These are phyloP conservation scores for Cistogaster globosa DNA, from an alignment of 2,888 invertebrate species.

Conservation along the genomic window DNA sequence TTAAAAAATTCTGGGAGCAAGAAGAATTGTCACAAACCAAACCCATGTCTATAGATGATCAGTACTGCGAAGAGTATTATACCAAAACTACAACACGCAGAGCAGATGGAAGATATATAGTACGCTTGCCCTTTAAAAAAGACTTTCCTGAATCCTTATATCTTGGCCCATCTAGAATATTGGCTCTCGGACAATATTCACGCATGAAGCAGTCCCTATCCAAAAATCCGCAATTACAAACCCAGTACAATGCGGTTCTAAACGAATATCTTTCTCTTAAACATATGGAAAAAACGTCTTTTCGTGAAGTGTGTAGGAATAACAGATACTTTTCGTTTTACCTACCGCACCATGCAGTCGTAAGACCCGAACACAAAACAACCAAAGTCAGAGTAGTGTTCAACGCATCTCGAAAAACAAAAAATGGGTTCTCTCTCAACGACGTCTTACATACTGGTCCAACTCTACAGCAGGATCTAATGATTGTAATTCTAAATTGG, in stretches of 20 bases:
- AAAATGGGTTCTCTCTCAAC: constrained; percentile 3
- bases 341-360: constrained; percentile 18
- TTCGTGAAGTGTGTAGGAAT: constrained; percentile 20
- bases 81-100: neutral
- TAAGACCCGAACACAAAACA: constrained; percentile 1
- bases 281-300: constrained; percentile 27
- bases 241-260: constrained; percentile 12
- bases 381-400: neutral
- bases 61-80: neutral
- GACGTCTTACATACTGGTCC: neutral
- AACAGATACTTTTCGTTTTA: constrained; percentile 25
- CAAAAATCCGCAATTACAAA: neutral
- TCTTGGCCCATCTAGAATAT: neutral
- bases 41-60: neutral
- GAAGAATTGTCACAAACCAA: neutral
- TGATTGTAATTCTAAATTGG: constrained; percentile 11
- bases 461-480: constrained; percentile 12
- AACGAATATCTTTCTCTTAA: constrained; percentile 21
- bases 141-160: neutral
- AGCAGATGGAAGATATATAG: neutral
- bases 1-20: neutral
- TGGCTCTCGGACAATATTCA: neutral
- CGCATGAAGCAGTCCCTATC: neutral
- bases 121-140: constrained; percentile 6
- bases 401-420: constrained; percentile 14